A percentile compares a stretch with the other conserved stretches of the same genome.
These are phyloP conservation scores for Scomber scombrus DNA, from an alignment of 2,113 vertebrate species.

Conservation along the genomic window DNA sequence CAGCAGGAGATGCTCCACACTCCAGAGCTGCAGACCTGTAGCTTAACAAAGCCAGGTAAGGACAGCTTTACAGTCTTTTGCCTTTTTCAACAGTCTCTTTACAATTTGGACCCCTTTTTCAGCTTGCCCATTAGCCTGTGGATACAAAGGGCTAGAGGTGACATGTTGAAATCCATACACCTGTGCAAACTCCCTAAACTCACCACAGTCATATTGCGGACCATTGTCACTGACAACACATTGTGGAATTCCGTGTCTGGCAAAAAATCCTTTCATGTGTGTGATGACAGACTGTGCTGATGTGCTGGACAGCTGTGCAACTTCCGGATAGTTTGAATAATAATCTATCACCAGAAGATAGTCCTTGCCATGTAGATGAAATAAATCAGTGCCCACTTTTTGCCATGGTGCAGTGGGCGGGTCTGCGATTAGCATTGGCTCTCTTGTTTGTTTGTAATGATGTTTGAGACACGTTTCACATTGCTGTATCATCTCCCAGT, in stretches of 20 bases:
- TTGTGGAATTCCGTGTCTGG: conserved; percentile 12
- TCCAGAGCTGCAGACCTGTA: conserved; percentile 19
- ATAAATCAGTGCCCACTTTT: conserved; percentile 45
- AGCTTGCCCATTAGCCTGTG: conserved; percentile 10
- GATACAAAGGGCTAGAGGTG: conserved; percentile 2
- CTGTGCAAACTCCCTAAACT: background rate
- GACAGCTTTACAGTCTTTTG: background rate
- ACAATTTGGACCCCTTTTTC: conserved; percentile 29
- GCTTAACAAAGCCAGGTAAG: conserved; percentile 12
- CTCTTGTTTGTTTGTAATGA: conserved; percentile 33
- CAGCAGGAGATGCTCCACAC: conserved; percentile 6
- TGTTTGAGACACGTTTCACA: conserved; percentile 43
- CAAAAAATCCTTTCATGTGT: conserved; percentile 30
- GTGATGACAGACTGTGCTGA: conserved; percentile 29
- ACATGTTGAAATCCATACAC: background rate
- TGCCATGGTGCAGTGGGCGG: conserved; percentile 35
- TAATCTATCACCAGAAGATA: conserved; percentile 40
- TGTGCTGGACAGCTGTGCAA: conserved; percentile 25
- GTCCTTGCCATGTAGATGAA: conserved; percentile 42
- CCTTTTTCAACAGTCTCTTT: conserved; percentile 7
- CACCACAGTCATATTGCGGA: background rate
- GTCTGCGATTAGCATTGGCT: conserved; percentile 19
- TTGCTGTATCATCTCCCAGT: conserved; percentile 13
- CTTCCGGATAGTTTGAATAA: conserved; percentile 41
- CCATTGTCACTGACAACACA: conserved; percentile 11